These are phyloP conservation scores for Panurus biarmicus DNA, from an alignment of 2,113 vertebrate genomes.

Conservation along the genomic window DNA sequence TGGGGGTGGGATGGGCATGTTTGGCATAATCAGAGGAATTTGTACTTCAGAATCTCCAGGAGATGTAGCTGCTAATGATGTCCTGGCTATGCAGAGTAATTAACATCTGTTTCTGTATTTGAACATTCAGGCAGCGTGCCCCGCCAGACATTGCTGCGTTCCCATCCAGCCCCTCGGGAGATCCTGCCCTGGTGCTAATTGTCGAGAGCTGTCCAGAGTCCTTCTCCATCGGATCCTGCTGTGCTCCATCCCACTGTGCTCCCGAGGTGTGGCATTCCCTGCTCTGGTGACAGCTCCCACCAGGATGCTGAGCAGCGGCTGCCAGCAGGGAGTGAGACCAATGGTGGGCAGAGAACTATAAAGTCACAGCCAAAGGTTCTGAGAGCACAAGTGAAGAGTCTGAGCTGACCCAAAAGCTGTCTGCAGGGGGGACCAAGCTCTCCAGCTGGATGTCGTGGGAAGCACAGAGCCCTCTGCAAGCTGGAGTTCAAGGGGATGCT, in stretches of 20 bases:
- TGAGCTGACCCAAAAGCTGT: background rate
- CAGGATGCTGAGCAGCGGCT: background rate
- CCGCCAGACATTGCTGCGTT: background rate
- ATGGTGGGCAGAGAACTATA: background rate
- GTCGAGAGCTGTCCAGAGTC: background rate
- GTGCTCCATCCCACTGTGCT: background rate
- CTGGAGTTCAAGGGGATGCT: background rate
- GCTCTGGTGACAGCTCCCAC: background rate
- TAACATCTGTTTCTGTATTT: slow-evolving; percentile 32
- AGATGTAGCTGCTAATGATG: background rate
- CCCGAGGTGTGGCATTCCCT: background rate
- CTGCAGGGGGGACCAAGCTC: background rate
- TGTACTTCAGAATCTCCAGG: background rate
- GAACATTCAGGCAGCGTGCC: background rate
- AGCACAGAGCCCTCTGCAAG: background rate
- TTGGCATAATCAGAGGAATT: background rate
- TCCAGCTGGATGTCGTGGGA: background rate
- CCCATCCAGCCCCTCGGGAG: background rate
- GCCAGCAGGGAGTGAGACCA: fast-evolving
- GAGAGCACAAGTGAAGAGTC: background rate
- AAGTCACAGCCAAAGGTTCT: background rate
- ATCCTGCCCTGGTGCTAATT: background rate
- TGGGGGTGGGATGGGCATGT: background rate
- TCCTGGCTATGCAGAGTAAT: background rate
- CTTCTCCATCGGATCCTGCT: background rate